Evolutionary conservation across 1,140 invertebrate species (phyloP), one percentile per base, ranked within the genome.

Genomic region (Drosophila hydei): DNA sequence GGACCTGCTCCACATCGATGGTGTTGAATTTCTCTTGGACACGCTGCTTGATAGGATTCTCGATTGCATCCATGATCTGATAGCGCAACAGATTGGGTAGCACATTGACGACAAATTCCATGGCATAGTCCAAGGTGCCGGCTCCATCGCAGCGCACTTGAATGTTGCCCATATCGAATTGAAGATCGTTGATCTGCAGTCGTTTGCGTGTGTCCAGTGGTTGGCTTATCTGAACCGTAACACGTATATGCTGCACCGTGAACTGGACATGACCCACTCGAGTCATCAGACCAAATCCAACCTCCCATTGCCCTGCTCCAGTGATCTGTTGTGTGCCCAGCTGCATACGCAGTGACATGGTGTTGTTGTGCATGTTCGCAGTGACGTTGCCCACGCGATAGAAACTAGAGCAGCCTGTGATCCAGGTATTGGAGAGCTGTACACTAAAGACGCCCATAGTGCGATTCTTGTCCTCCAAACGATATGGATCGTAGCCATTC

Each of bases 121-220:
- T 92, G 4, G 95, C 73, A 88, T 97, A 97, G 91, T 97, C 96
- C 12, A 96, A 45, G 0, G 96, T 96, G 36, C 96, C 96, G 0
- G 96, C 95, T 4, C 96, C 96, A 73, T 97, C 93, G 78, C 94
- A 94, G 30, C 95, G 91, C 36, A 96, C 92, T 91, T 96, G 96
- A 72, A 97, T 96, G 84, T 97, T 97, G 14, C 96, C 96, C 74
- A 97, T 89, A 91, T 96, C 95, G 12, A 97, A 91, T 76, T 97
- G 94, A 9, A 97, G 92, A 56, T 96, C 94, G 77, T 95, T 94
- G 8, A 97, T 93, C 64, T 92, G 91, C 1, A 96, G 94, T 12
- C 93, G 94, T 67, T 96, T 94, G 48, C 96, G 92, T 0, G 95
- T 95, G 80, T 97, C 96, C 52, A 97, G 91, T 0, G 95, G 93